Base-by-base conservation (phyloP, 2,888 invertebrate species). In the Polia nebulosa region DNA sequence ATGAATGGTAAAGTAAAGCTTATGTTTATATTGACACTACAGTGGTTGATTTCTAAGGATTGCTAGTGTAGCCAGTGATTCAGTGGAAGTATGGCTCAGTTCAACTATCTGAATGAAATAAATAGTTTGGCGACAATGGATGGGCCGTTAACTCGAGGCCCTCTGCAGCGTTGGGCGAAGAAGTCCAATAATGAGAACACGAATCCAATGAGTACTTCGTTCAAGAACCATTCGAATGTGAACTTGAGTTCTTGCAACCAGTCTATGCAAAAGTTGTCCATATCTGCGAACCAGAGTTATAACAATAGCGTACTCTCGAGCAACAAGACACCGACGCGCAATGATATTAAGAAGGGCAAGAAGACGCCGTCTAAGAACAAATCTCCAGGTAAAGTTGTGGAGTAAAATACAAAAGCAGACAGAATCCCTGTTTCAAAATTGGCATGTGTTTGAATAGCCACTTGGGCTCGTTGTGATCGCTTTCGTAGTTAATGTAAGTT, bases 81-180 rank as follows among this genome's bases (percentile, higher is more conserved):
- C 61, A 41, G 57, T 76, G 64, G 69, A 77, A 88, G 64, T 77
- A 98, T 98, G 98, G 96, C 98, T 53, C 98, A 98, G 86, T 97
- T 98, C 87, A 97, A 97, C 87, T 98, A 97, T 91, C 95, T 97
- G 82, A 98, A 98, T 90, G 98, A 98, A 92, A 95, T 98, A 74
- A 98, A 97, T 83, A 98, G 96, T 95, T 96, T 97, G 66, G 95
- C 97, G 27, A 97, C 97, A 70, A 96, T 98, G 96, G 98, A 98
- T 84, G 98, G 98, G 0, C 97, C 98, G 41, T 95, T 98, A 84
- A 97, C 97, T 13, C 97, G 97, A 85, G 98, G 98, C 0, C 98
- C 98, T 22, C 92, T 96, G 52, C 98, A 98, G 39, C 96, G 98
- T 61, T 98, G 98, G 97, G 97, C 97, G 82, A 97, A 97, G 85